A percentile compares a stretch with the other conserved stretches of the same genome.
phyloP scores from a whole-genome alignment of 2,113 vertebrate genomes.

The Urocolius indicus region DNA sequence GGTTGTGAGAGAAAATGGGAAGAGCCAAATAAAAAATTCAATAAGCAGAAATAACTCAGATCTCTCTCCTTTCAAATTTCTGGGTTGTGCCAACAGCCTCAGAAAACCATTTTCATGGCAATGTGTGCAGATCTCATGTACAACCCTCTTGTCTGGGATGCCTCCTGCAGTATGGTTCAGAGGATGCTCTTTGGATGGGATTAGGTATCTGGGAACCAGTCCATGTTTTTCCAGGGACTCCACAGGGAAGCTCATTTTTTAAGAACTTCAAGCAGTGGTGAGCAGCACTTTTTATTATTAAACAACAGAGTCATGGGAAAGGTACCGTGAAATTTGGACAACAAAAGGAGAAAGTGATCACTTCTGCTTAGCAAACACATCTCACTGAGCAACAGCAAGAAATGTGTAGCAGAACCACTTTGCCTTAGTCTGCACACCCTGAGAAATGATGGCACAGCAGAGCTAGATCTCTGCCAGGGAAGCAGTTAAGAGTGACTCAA shows the following conservation, averaged over 20 bases:
- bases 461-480: slow-evolving; percentile 17
- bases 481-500: slow-evolving; percentile 26
- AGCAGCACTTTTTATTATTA: neutral
- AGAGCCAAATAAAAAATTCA: neutral
- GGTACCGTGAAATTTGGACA: neutral
- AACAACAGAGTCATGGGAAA: neutral
- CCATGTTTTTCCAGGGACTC: neutral
- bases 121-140: neutral
- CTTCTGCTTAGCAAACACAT: slow-evolving; percentile 5
- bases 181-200: neutral
- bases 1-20: neutral
- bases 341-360: neutral
- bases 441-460: neutral
- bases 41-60: neutral
- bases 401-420: neutral
- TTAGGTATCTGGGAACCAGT: neutral
- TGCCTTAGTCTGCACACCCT: neutral
- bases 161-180: neutral
- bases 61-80: neutral
- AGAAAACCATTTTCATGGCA: neutral
- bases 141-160: neutral
- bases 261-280: neutral
- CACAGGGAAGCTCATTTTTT: neutral
- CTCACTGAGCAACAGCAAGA: neutral
- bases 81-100: neutral